phyloP scores from a whole-genome alignment of 1,140 invertebrate genomes.

The Nasonia giraulti region DNA sequence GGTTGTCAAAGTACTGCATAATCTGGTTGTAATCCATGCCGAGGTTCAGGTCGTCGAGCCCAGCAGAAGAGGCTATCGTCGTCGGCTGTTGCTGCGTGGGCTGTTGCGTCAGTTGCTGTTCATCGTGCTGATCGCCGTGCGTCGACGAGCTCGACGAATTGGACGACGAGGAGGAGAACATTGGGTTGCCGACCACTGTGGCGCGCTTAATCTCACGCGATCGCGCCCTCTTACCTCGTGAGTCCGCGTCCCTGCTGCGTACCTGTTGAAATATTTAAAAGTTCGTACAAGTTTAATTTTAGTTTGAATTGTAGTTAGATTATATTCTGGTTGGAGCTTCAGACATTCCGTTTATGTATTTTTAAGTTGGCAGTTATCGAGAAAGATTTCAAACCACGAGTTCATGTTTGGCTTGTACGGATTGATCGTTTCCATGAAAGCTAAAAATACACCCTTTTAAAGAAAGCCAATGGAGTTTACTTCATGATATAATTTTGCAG shows the following conservation, averaged over 20 bases:
- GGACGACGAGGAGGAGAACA: slow-evolving; percentile 79
- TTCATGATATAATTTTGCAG: too few species aligned
- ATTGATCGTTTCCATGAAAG: too few species aligned
- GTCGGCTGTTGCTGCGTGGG: slow-evolving; percentile 5
- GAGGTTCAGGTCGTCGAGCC: slow-evolving; percentile 85
- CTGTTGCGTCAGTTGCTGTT: slow-evolving; percentile 60
- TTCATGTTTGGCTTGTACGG: too few species aligned
- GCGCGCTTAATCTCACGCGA: slow-evolving; percentile 83
- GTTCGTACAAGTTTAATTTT: background rate
- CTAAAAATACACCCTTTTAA: too few species aligned
- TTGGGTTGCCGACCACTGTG: slow-evolving; percentile 90
- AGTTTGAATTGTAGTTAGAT: background rate
- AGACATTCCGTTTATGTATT: too few species aligned
- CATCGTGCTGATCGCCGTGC: slow-evolving; percentile 48
- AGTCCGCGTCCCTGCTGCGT: slow-evolving; percentile 47
- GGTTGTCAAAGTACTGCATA: slow-evolving; percentile 97
- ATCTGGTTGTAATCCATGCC: slow-evolving; percentile 98
- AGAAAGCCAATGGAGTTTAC: too few species aligned
- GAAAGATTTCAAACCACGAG: too few species aligned
- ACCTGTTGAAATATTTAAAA: slow-evolving; percentile 41
- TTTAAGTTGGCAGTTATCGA: too few species aligned
- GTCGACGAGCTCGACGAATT: slow-evolving; percentile 62
- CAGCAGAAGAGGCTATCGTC: slow-evolving; percentile 62
- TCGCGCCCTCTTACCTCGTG: slow-evolving; percentile 59
- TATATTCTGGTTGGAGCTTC: background rate